phyloP scores from a whole-genome alignment of 2,113 vertebrate genomes.

The Erinaceus europaeus region DNA sequence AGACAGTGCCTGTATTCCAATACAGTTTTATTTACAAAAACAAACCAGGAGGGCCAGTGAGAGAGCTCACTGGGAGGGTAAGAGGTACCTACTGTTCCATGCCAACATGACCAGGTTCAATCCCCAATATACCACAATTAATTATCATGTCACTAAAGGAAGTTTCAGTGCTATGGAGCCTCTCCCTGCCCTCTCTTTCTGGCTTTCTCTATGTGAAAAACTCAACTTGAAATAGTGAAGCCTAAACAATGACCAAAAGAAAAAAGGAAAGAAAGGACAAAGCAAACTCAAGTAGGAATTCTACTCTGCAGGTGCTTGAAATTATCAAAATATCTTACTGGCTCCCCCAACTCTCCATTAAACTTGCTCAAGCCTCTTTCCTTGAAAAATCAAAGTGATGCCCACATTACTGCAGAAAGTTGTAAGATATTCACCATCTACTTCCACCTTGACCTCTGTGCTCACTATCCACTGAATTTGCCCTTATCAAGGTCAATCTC shows the following conservation, averaged over 20 bases:
- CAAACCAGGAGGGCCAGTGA: too few species aligned
- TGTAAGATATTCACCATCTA: neutral
- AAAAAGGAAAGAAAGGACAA: too few species aligned
- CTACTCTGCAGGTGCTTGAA: neutral
- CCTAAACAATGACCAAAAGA: too few species aligned
- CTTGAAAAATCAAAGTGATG: neutral
- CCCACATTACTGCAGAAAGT: neutral
- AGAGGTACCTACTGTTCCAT: too few species aligned
- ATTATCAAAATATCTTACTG: conserved; percentile 14
- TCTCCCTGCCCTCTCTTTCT: too few species aligned
- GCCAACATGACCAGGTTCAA: too few species aligned
- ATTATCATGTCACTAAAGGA: too few species aligned
- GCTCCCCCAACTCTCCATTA: neutral
- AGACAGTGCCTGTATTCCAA: neutral
- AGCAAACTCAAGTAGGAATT: neutral
- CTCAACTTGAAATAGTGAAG: too few species aligned
- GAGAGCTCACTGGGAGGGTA: too few species aligned
- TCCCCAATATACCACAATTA: too few species aligned
- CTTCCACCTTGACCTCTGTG: neutral
- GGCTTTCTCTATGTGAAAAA: too few species aligned
- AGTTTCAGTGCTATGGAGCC: too few species aligned
- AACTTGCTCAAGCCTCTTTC: conserved; percentile 35
- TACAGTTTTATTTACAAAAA: conserved; percentile 36
- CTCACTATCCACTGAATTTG: neutral
- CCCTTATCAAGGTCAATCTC: conserved; percentile 31